These are phyloP conservation scores for Thunnus maccoyii DNA, from an alignment of 2,113 vertebrate species.

Conservation along the genomic window DNA sequence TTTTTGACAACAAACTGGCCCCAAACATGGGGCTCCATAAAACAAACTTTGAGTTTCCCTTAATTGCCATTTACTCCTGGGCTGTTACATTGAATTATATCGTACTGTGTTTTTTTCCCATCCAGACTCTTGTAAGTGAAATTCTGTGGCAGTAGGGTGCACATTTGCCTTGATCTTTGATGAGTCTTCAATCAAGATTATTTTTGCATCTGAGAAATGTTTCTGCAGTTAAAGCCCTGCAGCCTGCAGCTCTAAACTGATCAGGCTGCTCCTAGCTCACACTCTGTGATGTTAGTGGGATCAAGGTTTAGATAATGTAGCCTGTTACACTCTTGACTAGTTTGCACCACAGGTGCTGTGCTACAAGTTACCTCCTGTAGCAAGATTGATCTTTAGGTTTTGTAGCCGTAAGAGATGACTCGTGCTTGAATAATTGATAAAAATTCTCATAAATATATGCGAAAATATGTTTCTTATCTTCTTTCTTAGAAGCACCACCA, in stretches of 20 bases:
- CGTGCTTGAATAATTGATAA: constrained; percentile 36
- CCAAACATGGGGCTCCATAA: background rate
- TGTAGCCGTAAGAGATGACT: background rate
- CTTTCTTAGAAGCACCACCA: constrained; percentile 12
- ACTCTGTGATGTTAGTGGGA: background rate
- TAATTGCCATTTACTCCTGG: too few relatives aligned
- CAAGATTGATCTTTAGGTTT: background rate
- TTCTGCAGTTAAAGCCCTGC: too few relatives aligned
- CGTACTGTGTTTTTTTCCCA: too few relatives aligned
- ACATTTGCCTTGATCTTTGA: too few relatives aligned
- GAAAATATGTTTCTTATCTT: constrained; percentile 34
- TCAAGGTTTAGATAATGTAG: background rate
- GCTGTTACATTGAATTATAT: too few relatives aligned
- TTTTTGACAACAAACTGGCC: background rate
- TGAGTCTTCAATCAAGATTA: too few relatives aligned
- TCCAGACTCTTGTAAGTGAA: background rate
- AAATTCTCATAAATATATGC: constrained; percentile 1
- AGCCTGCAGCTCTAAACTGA: background rate
- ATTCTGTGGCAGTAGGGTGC: background rate
- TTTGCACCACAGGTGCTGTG: background rate
- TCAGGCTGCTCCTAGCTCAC: background rate
- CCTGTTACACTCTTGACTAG: background rate
- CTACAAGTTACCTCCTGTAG: background rate
- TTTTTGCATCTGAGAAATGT: too few relatives aligned
- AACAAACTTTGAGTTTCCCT: background rate